Evolutionary conservation across 2,797 vertebrate species (phyloP), one percentile per base, ranked within the genome.

Genomic region (Anas georgica): DNA sequence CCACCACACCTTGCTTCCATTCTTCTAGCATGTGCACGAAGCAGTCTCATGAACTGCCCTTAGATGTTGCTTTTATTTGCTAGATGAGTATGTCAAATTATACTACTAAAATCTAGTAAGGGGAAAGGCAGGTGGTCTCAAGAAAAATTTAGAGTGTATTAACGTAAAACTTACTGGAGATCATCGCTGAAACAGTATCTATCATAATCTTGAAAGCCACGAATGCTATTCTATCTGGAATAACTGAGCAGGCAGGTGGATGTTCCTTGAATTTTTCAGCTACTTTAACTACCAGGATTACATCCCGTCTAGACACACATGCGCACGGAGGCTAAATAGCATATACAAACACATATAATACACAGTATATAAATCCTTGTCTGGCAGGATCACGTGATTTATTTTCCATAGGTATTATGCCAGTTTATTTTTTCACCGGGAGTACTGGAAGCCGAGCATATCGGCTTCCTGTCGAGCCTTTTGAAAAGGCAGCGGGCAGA

Each of bases 11-110:
- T 45, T 69, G 56, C 50, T 69, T 72, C 45, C 6, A 7, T 28
- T 50, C 26, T 46, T 60, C 21, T 17, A 23, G n/a, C 28, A 15
- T 0, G 0, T 20, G 25, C 41, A 13, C 20, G 6, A 62, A 55
- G 33, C 45, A 17, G 10, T 20, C 31, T 46, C 33, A 12, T 22
- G 10, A 60, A 45, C 54, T 43, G 66, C 39, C 46, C 41, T 54
- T 35, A 55, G 33, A 21, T 1, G 0, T 13, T 58, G 17, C 21
- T 58, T 69, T 35, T 25, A 48, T 37, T 59, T 66, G 33, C 13
- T 37, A 35, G 56, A 58, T 35, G 22, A 58, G 58, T 22, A 0
- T 60, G 15, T 11, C 45, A 48, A 35, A 41, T 64, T 26, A 9
- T 8, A 20, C 12, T 45, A 22, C 8, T 69, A 6, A 77, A 80